Base-by-base conservation (phyloP, 2,888 invertebrate species). In the Platycnemis pennipes region DNA sequence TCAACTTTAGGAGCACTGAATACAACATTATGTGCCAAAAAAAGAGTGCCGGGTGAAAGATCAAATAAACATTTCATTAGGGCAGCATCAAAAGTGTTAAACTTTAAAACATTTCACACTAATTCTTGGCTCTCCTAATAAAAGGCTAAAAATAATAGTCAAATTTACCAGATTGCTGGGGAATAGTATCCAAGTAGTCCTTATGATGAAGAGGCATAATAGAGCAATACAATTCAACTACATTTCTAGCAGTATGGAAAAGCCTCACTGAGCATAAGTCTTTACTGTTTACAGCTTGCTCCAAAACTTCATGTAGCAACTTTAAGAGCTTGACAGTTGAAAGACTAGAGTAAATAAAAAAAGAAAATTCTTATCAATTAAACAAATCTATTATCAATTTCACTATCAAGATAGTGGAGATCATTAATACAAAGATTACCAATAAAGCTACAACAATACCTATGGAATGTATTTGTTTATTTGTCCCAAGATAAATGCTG, bases 181-280 rank as follows among this genome's bases (percentile, higher is more conserved):
- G 99, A 95, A 99, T 98, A 0, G 98, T 98, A 96, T 98, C 97
- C 94, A 99, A 97, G 95, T 98, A 97, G 95, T 98, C 98, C 96
- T 98, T 98, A 96, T 99, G 99, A 96, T 98, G 97, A 95, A 98
- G 98, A 0, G 98, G 98, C 45, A 99, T 98, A 94, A 98, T 97
- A 88, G 97, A 97, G 94, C 98, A 97, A 96, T 99, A 99, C 95
- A 98, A 96, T 95, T 98, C 98, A 95, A 99, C 97, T 95, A 99
- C 97, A 95, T 98, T 97, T 95, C 98, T 97, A 8, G 98, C 97
- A 0, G 98, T 98, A 94, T 97, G 97, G 95, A 98, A 98, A 95
- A 99, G 96, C 95, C 97, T 97, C 94, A 97, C 97, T 94, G 97
- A 97, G 95, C 97, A 97, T 45, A 97, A 96, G 53, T 95, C 95